Evolutionary conservation across 2,797 vertebrate species (phyloP), one percentile per base, ranked within the genome.

Genomic region (Cyprinella venusta): DNA sequence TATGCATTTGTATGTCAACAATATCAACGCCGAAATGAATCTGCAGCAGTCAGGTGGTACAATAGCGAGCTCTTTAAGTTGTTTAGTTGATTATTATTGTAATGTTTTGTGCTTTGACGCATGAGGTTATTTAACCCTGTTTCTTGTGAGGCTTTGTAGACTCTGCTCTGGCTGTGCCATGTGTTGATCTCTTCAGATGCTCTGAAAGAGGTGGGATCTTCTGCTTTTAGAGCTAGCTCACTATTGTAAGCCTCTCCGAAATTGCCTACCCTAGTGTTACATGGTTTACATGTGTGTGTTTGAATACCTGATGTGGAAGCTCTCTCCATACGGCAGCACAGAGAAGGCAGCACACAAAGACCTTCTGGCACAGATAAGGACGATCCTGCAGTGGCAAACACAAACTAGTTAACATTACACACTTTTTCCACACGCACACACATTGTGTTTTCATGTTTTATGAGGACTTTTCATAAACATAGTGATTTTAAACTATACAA

Each of bases 311-410:
- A 96, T 93, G 84, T 95, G 92, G 81, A 95, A 90, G 85, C 95
- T 95, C 88, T 98, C 96, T 91, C 98, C 97, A 81, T 99, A 99
- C 40, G 98, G 98, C 84, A 99, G 94, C 91, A 99, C 94, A 50
- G 98, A 99, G 93, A 99, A 99, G 82, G 96, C 97, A 8, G 97
- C 97, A 19, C 96, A 99, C 85, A 99, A 92, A 8, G 97, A 99
- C 91, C 98, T 93, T 93, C 96, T 98, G 92, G 97, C 97, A 88
- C 98, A 98, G 93, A 99, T 97, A 86, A 99, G 95, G 92, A 98
- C 96, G 59, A 99, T 98, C 95, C 98, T 99, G 95, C 4, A 89
- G 91, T 65, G 42, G 40, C 24, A 24, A 68, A 71, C 16, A 67
- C 61, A 65, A 38, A 64, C 81, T 21, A 56, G 64, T 79, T 54